These are phyloP conservation scores for Caenorhabditis sp. DNA, from an alignment of 2,888 invertebrate genomes.

Conservation along the genomic window DNA sequence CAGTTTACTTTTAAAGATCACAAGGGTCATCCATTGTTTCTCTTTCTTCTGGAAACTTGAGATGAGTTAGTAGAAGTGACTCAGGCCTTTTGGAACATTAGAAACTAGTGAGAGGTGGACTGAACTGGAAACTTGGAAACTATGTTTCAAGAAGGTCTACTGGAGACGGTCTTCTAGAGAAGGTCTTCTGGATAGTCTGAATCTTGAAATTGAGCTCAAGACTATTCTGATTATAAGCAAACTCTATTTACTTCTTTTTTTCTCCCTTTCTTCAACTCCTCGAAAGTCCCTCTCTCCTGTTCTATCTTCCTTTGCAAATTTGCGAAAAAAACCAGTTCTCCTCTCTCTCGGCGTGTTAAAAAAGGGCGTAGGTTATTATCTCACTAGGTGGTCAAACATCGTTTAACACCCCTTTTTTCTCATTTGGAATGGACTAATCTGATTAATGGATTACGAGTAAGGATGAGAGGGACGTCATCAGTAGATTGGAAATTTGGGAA, in stretches of 20 bases:
- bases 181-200: too few relatives aligned
- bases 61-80: not conserved
- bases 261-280: not conserved
- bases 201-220: too few relatives aligned
- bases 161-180: too few relatives aligned
- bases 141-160: too few relatives aligned
- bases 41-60: not conserved
- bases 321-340: not conserved
- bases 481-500: not conserved
- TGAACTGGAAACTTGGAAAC: too few relatives aligned
- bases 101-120: not conserved
- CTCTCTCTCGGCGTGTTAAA: not conserved
- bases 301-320: not conserved
- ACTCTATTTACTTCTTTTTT: not conserved
- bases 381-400: conserved; percentile 35
- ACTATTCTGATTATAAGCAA: too few relatives aligned
- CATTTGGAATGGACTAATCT: conserved; percentile 8
- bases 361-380: conserved; percentile 17
- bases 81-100: not conserved
- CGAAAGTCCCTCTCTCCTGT: not conserved
- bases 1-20: not conserved
- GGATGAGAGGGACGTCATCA: conserved; percentile 4
- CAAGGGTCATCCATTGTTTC: not conserved
- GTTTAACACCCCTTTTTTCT: conserved; percentile 22
- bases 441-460: conserved; percentile 13